Conservation (phyloP, 64 coral and sea anemone genomes). For the Pocillopora verrucosa region DNA sequence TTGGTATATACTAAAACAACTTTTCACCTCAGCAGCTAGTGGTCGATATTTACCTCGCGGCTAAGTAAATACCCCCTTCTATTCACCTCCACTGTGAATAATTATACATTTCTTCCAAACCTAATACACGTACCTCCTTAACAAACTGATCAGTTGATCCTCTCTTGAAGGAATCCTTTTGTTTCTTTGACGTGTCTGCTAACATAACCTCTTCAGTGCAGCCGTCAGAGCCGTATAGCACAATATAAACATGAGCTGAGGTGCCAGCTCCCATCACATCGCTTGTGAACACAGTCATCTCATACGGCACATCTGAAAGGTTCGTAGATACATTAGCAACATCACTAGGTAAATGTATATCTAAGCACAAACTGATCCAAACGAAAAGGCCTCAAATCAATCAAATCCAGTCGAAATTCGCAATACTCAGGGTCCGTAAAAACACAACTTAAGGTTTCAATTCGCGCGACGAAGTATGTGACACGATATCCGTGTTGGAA, state of each 20-base stretch:
- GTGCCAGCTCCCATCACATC: slow-evolving; percentile 80
- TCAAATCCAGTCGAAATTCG: too few species aligned
- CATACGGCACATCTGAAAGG: slow-evolving; percentile 85
- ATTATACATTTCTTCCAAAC: background rate
- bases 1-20: background rate
- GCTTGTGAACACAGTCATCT: slow-evolving; percentile 86
- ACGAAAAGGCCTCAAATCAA: too few species aligned
- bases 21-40: too few species aligned
- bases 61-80: too few species aligned
- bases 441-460: too few species aligned
- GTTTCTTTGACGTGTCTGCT: slow-evolving; percentile 86
- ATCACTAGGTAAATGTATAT: background rate
- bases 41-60: too few species aligned
- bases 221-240: slow-evolving; percentile 70
- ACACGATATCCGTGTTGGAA: too few species aligned
- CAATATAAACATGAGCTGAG: slow-evolving; percentile 85
- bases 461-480: too few species aligned
- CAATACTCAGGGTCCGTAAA: too few species aligned
- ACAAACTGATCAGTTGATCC: slow-evolving; percentile 95
- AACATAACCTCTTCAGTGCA: slow-evolving; percentile 80
- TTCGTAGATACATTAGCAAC: background rate
- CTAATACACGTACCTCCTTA: slow-evolving; percentile 73
- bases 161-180: slow-evolving; percentile 90
- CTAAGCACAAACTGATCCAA: too few species aligned
- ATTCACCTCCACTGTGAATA: background rate